Percentiles rank a stretch among this genome's conserved stretches.
Conservation (phyloP, 1,140 invertebrate species). For the Eriosoma lanigerum region DNA sequence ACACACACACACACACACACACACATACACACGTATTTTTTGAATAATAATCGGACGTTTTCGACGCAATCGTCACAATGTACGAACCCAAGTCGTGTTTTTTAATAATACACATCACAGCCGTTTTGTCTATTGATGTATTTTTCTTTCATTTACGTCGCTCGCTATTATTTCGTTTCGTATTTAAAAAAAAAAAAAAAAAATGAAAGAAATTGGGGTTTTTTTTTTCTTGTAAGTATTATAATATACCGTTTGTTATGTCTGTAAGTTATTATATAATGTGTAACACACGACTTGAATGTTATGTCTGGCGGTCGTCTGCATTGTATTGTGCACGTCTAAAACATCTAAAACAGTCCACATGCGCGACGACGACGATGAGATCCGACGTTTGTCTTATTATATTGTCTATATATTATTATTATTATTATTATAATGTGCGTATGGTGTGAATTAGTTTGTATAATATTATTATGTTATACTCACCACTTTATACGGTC, state of each 20-base stretch:
- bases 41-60: background rate
- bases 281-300: background rate
- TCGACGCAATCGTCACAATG: background rate
- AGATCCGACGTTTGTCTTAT: constrained; percentile 17
- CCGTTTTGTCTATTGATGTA: too few species aligned
- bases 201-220: too few species aligned
- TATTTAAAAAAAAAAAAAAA: too few species aligned
- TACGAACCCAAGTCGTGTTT: too few species aligned
- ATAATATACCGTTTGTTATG: background rate
- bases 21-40: too few species aligned
- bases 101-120: too few species aligned
- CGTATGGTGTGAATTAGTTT: background rate
- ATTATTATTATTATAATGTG: too few species aligned
- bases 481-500: too few species aligned
- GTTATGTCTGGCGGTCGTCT: constrained; percentile 21
- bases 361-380: background rate
- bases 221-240: background rate
- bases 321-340: background rate
- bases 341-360: background rate
- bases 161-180: too few species aligned
- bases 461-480: background rate
- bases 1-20: background rate
- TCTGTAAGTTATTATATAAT: background rate
- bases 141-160: too few species aligned
- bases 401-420: too few species aligned